These are phyloP conservation scores for Papilio elwesi DNA, from an alignment of 2,888 invertebrate genomes.

Conservation along the genomic window DNA sequence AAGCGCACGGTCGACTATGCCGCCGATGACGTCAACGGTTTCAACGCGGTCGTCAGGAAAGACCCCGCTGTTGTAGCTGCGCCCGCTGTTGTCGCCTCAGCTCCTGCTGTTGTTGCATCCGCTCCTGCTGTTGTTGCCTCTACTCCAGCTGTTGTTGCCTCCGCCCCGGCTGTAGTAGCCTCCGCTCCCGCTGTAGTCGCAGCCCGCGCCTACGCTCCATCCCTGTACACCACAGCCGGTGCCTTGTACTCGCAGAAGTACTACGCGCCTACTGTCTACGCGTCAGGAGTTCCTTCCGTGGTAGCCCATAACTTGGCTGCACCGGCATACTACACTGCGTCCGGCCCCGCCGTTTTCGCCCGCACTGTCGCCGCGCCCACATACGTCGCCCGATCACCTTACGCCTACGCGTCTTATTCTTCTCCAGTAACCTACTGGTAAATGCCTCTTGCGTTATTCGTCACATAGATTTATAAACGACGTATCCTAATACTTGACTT, in stretches of 20 bases:
- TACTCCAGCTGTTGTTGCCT: constrained; percentile 47
- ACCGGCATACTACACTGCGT: constrained; percentile 46
- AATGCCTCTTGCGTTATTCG: background rate
- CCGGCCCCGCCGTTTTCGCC: constrained; percentile 44
- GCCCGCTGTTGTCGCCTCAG: constrained; percentile 58
- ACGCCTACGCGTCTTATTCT: constrained; percentile 45
- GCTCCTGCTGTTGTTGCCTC: constrained; percentile 45
- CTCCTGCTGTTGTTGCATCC: constrained; percentile 46
- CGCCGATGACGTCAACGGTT: constrained; percentile 83
- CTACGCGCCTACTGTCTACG: constrained; percentile 37
- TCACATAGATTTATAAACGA: constrained; percentile 31
- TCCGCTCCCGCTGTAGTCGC: constrained; percentile 50
- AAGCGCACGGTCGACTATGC: constrained; percentile 84
- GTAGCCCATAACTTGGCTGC: constrained; percentile 48
- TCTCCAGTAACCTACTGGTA: constrained; percentile 42
- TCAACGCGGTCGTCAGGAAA: constrained; percentile 84
- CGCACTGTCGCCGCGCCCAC: constrained; percentile 48
- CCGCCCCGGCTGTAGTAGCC: constrained; percentile 46
- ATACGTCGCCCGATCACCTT: constrained; percentile 42
- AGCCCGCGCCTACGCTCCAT: constrained; percentile 49
- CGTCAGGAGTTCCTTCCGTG: constrained; percentile 48
- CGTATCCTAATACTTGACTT: constrained; percentile 34
- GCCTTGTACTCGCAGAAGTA: constrained; percentile 34
- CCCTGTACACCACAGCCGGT: constrained; percentile 38
- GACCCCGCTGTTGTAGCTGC: constrained; percentile 72